phyloP scores from a whole-genome alignment of 1,140 invertebrate genomes.

The Oryzaephilus surinamensis region DNA sequence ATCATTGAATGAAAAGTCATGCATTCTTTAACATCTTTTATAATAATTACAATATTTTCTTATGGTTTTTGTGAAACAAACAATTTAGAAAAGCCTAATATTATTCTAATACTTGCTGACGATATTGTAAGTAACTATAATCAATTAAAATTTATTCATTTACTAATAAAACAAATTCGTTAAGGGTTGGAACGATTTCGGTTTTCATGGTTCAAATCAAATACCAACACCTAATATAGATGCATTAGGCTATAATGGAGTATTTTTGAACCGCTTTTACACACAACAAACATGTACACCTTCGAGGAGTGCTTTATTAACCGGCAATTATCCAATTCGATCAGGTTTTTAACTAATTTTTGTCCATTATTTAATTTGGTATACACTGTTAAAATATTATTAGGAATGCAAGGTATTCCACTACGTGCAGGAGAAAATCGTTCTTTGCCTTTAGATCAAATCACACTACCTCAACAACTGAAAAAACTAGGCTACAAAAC shows the following conservation, averaged over 20 bases:
- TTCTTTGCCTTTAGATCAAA: constrained; percentile 45
- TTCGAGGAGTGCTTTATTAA: constrained; percentile 64
- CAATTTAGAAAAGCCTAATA: constrained; percentile 35
- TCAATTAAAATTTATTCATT: not conserved
- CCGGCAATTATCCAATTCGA: constrained; percentile 73
- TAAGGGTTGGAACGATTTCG: constrained; percentile 83
- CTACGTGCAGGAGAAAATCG: constrained; percentile 42
- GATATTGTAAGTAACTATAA: constrained; percentile 40
- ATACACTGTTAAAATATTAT: not conserved
- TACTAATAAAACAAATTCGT: constrained; percentile 13
- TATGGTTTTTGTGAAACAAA: not conserved
- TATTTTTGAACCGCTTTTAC: constrained; percentile 64
- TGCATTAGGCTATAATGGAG: constrained; percentile 62
- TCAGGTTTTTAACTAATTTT: constrained; percentile 42
- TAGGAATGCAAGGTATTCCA: constrained; percentile 54
- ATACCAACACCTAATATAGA: constrained; percentile 80
- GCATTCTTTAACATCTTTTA: too few species aligned
- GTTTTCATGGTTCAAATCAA: constrained; percentile 76
- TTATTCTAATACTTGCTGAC: constrained; percentile 45
- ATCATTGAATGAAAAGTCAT: too few species aligned
- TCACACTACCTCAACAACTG: constrained; percentile 60
- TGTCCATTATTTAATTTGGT: not conserved
- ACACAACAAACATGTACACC: constrained; percentile 66
- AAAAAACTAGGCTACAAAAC: constrained; percentile 67
- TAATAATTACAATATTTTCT: too few species aligned